A percentile compares a stretch with the other conserved stretches of the same genome.
Conservation (phyloP, 2,113 vertebrate species). For the Embiotoca jacksoni region DNA sequence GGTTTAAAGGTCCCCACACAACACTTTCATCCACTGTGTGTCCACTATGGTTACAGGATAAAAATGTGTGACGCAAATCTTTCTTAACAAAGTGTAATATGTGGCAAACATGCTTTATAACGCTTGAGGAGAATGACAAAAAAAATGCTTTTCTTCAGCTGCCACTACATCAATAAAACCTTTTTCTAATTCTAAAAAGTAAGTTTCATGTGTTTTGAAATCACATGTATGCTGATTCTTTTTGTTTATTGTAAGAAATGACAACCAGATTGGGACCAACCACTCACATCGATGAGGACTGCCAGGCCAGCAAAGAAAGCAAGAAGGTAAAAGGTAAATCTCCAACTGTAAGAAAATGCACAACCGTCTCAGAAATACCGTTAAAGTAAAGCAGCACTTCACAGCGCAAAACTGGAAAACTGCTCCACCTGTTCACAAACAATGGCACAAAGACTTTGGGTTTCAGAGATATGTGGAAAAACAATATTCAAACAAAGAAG, state of each 20-base stretch:
- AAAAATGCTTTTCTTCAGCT: too few relatives aligned
- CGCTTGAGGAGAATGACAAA: too few relatives aligned
- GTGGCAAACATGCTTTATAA: too few relatives aligned
- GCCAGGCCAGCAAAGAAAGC: conserved; percentile 96
- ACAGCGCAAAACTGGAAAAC: conserved; percentile 16
- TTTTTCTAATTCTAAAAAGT: too few relatives aligned
- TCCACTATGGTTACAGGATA: too few relatives aligned
- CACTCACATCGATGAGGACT: conserved; percentile 93
- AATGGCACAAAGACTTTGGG: too few relatives aligned
- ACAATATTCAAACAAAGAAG: too few relatives aligned
- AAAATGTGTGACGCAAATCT: too few relatives aligned
- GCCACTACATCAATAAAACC: too few relatives aligned
- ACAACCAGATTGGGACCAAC: not conserved
- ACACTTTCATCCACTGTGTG: not conserved
- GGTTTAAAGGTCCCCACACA: too few relatives aligned
- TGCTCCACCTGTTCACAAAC: not conserved
- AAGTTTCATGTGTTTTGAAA: not conserved
- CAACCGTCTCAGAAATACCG: conserved; percentile 50
- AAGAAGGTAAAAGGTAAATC: conserved; percentile 98
- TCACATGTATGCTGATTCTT: not conserved
- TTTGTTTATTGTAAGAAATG: not conserved
- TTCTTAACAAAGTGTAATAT: too few relatives aligned
- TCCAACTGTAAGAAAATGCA: conserved; percentile 92
- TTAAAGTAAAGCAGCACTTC: not conserved
- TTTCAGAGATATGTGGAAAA: too few relatives aligned